phyloP scores from a whole-genome alignment of 2,888 invertebrate species.

The Stenchaetothrips biformis region DNA sequence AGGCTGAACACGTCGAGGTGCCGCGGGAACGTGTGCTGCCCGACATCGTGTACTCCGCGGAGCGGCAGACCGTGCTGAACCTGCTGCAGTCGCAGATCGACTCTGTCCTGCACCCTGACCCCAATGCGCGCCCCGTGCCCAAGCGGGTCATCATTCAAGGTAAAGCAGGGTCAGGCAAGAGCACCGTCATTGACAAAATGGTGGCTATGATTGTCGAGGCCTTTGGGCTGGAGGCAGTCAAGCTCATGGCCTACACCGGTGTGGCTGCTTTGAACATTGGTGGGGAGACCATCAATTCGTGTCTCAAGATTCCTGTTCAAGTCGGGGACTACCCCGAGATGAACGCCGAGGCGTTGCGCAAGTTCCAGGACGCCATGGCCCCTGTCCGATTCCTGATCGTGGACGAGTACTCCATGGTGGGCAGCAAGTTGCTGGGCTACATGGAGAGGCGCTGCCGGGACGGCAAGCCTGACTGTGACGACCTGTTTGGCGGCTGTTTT shows the following conservation, averaged over 20 bases:
- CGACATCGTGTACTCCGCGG: slow-evolving; percentile 5
- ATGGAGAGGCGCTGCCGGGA: not conserved
- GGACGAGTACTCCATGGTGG: not conserved
- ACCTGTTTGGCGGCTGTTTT: not conserved
- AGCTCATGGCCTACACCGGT: slow-evolving; percentile 30
- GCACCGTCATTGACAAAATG: slow-evolving; percentile 27
- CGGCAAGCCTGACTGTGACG: slow-evolving; percentile 10
- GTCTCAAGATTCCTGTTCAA: not conserved
- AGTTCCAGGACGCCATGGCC: not conserved
- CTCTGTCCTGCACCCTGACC: not conserved
- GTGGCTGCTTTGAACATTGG: slow-evolving; percentile 26
- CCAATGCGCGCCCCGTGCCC: not conserved
- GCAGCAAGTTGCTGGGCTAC: not conserved
- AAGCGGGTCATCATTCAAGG: slow-evolving; percentile 27
- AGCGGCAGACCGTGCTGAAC: not conserved
- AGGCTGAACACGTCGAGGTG: not conserved
- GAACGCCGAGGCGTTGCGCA: not conserved
- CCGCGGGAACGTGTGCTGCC: not conserved
- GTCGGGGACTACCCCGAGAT: too few species aligned
- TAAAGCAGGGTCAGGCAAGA: slow-evolving; percentile 31
- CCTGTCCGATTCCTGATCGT: not conserved
- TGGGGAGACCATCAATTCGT: slow-evolving; percentile 26
- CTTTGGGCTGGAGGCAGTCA: not conserved
- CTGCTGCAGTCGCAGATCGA: not conserved
- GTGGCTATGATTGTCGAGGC: not conserved